A percentile compares a stretch with the other conserved stretches of the same genome.
These are phyloP conservation scores for Daboia siamensis DNA, from an alignment of 2,113 vertebrate genomes.

Conservation along the genomic window DNA sequence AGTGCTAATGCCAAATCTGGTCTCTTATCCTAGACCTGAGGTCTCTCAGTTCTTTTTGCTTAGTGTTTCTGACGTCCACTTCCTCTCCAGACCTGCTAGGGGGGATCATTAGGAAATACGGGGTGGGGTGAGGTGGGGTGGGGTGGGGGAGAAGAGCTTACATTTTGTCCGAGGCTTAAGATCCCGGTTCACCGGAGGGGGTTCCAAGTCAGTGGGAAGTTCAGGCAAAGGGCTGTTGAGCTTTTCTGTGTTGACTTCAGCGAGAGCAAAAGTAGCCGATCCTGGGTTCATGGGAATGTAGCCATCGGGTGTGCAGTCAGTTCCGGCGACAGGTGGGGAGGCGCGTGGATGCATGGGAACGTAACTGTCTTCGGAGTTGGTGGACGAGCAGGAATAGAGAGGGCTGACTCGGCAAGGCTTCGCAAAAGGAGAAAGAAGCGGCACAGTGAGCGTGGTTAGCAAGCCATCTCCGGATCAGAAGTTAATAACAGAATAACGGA, in stretches of 20 bases:
- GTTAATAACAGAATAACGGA: no score
- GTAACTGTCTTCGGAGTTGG: constrained; percentile 79
- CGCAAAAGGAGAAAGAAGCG: constrained; percentile 5
- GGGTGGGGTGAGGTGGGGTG: no score
- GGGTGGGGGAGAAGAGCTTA: constrained; percentile 59
- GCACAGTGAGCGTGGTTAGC: fast-evolving
- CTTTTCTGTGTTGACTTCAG: constrained; percentile 64
- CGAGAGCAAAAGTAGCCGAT: constrained; percentile 59
- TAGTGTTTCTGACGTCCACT: neutral
- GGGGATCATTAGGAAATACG: neutral
- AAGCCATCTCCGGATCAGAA: neutral
- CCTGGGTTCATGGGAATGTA: constrained; percentile 92
- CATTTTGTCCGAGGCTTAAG: constrained; percentile 91
- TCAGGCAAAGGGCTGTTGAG: constrained; percentile 64
- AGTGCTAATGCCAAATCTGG: neutral
- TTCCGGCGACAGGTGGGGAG: constrained; percentile 59
- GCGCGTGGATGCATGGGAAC: constrained; percentile 83
- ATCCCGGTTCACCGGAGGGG: constrained; percentile 90
- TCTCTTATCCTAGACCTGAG: neutral
- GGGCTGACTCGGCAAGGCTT: constrained; percentile 71
- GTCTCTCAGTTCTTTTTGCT: neutral
- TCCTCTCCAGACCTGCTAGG: neutral
- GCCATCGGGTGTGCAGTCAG: constrained; percentile 70
- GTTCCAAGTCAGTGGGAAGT: constrained; percentile 75
- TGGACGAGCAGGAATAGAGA: constrained; percentile 42